phyloP scores from a whole-genome alignment of 2,797 vertebrate genomes.

The Hydrocynus forskahlii region DNA sequence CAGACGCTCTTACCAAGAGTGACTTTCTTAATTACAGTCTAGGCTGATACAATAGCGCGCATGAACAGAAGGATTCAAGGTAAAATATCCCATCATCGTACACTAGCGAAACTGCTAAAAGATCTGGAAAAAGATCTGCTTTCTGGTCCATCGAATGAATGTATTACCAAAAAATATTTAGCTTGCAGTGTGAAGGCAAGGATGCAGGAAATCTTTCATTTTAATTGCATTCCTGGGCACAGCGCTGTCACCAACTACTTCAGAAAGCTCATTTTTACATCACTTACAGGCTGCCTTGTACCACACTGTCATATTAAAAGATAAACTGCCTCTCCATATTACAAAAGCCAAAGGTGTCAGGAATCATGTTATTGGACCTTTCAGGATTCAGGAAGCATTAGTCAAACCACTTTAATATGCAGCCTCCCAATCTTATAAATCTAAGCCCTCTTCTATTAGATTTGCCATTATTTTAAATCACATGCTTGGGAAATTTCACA shows the following conservation, averaged over 20 bases:
- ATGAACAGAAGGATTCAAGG: neutral
- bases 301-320: neutral
- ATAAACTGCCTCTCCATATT: neutral
- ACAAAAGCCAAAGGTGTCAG: neutral
- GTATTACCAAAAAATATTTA: neutral
- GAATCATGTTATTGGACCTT: neutral
- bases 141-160: too few species aligned
- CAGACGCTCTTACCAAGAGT: too few species aligned
- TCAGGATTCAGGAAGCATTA: neutral
- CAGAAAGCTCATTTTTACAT: neutral
- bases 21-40: neutral
- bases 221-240: too few species aligned
- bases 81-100: too few species aligned
- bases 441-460: neutral
- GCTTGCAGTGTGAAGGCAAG: neutral
- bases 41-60: neutral
- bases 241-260: neutral
- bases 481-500: neutral
- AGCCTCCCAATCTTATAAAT: neutral
- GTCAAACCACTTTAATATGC: neutral
- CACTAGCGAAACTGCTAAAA: too few species aligned
- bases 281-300: neutral
- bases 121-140: too few species aligned
- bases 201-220: neutral
- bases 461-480: neutral